Conservation (phyloP, 2,888 invertebrate species). For the Sarcophaga caerulescens region DNA sequence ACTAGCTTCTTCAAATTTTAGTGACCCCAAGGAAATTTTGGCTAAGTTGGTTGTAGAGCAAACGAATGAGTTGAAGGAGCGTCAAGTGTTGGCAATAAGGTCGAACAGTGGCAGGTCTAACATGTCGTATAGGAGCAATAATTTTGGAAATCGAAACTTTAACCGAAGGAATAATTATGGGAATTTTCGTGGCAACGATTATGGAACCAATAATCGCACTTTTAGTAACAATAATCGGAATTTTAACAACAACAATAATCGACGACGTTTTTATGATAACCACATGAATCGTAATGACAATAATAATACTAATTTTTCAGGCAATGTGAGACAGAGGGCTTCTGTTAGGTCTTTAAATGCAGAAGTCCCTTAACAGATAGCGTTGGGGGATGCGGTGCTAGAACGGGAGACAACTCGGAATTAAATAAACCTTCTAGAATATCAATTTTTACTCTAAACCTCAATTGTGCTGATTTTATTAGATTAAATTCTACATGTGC, state of each 20-base stretch:
- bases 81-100: background rate
- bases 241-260: background rate
- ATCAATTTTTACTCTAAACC: constrained; percentile 24
- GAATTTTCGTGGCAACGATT: background rate
- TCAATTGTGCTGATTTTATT: constrained; percentile 29
- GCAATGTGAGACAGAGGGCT: background rate
- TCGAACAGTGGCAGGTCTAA: background rate
- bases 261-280: background rate
- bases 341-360: constrained; percentile 41
- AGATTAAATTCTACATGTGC: background rate
- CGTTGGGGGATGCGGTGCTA: background rate
- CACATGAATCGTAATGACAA: background rate
- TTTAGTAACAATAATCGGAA: constrained; percentile 3
- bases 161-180: background rate
- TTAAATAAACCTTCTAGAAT: no score
- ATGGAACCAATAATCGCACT: background rate
- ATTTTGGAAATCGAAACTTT: background rate
- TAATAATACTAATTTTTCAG: background rate
- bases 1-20: constrained; percentile 11
- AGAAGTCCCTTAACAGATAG: constrained; percentile 30
- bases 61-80: constrained; percentile 5
- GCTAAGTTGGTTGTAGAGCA: constrained; percentile 11
- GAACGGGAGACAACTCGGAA: background rate
- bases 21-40: constrained; percentile 14
- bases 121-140: background rate